phyloP scores from a whole-genome alignment of 1,140 invertebrate genomes.

The Melanaphis sacchari region DNA sequence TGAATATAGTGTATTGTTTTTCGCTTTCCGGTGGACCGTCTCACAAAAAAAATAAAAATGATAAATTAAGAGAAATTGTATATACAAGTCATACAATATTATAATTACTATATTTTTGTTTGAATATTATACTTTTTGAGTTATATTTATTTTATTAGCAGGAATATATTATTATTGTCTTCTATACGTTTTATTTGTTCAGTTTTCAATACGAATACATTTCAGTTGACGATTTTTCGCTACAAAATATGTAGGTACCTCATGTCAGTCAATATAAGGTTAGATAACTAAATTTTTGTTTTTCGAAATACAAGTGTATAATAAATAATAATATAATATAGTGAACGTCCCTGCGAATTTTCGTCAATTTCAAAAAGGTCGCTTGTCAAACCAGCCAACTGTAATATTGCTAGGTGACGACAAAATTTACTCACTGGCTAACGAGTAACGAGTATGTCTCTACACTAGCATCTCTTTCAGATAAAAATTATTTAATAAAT shows the following conservation, averaged over 20 bases:
- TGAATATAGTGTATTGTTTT: neutral
- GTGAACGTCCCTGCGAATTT: neutral
- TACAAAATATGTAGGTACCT: neutral
- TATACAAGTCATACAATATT: neutral
- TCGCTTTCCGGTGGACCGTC: neutral
- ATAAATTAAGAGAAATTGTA: conserved; percentile 10
- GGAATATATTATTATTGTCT: neutral
- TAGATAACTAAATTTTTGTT: neutral
- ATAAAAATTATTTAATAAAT: neutral
- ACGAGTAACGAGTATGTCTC: neutral
- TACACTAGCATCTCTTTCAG: neutral
- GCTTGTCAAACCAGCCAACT: conserved; percentile 5
- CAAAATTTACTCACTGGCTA: neutral
- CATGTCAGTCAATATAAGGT: too few species aligned
- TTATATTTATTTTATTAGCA: neutral
- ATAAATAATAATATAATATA: neutral
- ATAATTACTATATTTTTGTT: neutral
- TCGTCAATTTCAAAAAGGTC: conserved; percentile 1
- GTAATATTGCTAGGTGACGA: conserved; percentile 18
- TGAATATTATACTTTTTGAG: neutral
- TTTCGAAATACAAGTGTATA: neutral
- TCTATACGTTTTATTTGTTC: neutral
- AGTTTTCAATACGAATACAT: neutral
- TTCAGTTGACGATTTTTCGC: neutral
- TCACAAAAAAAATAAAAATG: neutral